A percentile compares a stretch with the other conserved stretches of the same genome.
These are phyloP conservation scores for Scomber scombrus DNA, from an alignment of 2,113 vertebrate genomes.

Conservation along the genomic window DNA sequence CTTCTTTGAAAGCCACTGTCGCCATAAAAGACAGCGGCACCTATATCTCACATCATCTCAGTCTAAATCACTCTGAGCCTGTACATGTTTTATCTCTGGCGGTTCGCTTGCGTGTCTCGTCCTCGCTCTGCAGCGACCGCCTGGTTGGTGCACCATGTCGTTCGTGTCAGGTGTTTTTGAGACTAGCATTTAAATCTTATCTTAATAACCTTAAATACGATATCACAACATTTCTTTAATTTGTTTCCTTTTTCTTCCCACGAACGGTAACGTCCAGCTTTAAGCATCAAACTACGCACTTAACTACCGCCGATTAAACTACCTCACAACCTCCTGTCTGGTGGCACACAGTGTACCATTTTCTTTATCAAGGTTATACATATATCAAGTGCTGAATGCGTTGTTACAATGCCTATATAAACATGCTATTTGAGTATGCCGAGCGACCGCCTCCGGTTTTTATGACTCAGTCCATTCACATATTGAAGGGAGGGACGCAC, in stretches of 20 bases:
- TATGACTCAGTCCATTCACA: conserved; percentile 83
- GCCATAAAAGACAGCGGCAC: neutral
- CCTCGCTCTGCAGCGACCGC: conserved; percentile 57
- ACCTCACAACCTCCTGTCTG: neutral
- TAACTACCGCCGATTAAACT: conserved; percentile 7
- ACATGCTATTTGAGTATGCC: conserved; percentile 60
- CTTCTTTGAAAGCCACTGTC: neutral
- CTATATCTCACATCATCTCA: neutral
- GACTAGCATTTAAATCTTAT: neutral
- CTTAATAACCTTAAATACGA: neutral
- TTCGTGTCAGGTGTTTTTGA: conserved; percentile 72
- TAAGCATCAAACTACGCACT: conserved; percentile 46
- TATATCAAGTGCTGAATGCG: conserved; percentile 2
- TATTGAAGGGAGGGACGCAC: conserved; percentile 70
- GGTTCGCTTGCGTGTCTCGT: conserved; percentile 52
- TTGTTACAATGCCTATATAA: conserved; percentile 45
- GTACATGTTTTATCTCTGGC: conserved; percentile 9
- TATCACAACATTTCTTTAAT: neutral
- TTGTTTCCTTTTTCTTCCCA: neutral
- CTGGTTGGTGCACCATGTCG: conserved; percentile 32
- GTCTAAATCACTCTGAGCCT: neutral
- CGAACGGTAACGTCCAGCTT: neutral
- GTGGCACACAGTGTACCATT: conserved; percentile 41
- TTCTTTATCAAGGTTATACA: neutral
- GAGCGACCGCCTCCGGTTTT: conserved; percentile 75